Base-by-base conservation (phyloP, 2,113 vertebrate species). In the Tinamus guttatus region DNA sequence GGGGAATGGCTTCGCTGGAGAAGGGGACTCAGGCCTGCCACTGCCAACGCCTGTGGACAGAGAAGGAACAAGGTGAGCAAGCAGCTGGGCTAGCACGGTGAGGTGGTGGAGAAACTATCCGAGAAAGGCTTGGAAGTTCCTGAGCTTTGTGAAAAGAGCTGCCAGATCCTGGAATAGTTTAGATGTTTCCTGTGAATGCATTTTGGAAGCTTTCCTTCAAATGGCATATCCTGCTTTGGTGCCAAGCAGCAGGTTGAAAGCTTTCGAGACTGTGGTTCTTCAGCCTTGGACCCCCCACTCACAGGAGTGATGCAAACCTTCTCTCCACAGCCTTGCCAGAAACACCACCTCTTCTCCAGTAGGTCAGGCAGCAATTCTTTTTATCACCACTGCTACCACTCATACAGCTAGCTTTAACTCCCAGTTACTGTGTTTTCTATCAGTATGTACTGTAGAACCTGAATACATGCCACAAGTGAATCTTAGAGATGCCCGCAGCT, bases 1-100 rank as follows among this genome's bases (percentile, higher is more conserved):
- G 99, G 99, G 65, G 99, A 98, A 98, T 99, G 99, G 98, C 99
- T 99, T 98, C 99, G 98, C 97, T 99, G 98, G 32, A 99, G 98
- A 47, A 99, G 98, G 70, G 99, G 99, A 97, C 99, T 99, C 97
- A 99, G 97, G 65, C 99, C 99, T 7, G 99, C 99, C 87, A 99
- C 99, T 4, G 99, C 99, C 95, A 99, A 51, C 0, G 99, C 99
- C 99, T 99, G 96, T 3, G 47, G 94, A 95, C 43, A 97, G 25
- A 96, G 38, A 14, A 47, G 65, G 25, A 56, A 63, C 45, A 27
- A 16, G 5, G 6, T 0, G 1, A 67, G 71, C 5, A 40, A 20
- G 58, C 36, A 38, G 67, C 41, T 25, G 24, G 17, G n/a, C 6
- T 47, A 45, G 52, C 36, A 47, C 13, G 3, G 27, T 68, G 17